Base-by-base conservation (phyloP, 1,140 invertebrate genomes). In the Chironomus tepperi region DNA sequence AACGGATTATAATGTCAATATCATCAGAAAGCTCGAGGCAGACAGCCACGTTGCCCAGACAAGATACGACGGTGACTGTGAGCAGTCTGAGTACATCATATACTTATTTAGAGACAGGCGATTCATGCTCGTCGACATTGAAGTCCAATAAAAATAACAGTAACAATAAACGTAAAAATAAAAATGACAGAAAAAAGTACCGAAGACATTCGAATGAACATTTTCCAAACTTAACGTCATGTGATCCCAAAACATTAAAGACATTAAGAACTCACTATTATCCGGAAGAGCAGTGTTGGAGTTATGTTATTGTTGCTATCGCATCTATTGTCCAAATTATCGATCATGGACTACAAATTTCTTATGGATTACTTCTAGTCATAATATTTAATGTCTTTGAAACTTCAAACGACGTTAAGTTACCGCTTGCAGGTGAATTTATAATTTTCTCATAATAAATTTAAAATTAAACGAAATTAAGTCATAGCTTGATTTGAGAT, bases 61-160 rank as follows among this genome's bases (percentile, higher is more conserved):
- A 70, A 70, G 65, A 70, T 70, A 70, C 65, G 19, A 16, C 65
- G 19, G 18, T 16, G 16, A 70, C 65, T 9, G 19, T 70, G 18
- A 70, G 65, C 19, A 70, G 65, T 70, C 19, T 70, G 8, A 70
- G 65, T 70, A 70, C 65, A 21, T 70, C 65, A 18, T 70, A 12
- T 16, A 70, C 15, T 70, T 18, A 70, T 10, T 70, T 70, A 21
- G 65, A 70, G 9, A 70, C 65, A 5, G 19, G 16, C 9, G 65
- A 70, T 18, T 19, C 65, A 70, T 10, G 8, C 12, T 18, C 65
- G 18, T 57, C 47, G 12, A 57, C 47, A 15, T 57, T 57, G n/a
- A 57, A 57, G n/a, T 57, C 12, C 47, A 12, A 12, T 12, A 57
- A 34, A 34, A 34, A 70, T 21, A 19, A 18, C 16, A 21, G 8